These are phyloP conservation scores for Furnarius figulus DNA, from an alignment of 2,113 vertebrate species.

Conservation along the genomic window DNA sequence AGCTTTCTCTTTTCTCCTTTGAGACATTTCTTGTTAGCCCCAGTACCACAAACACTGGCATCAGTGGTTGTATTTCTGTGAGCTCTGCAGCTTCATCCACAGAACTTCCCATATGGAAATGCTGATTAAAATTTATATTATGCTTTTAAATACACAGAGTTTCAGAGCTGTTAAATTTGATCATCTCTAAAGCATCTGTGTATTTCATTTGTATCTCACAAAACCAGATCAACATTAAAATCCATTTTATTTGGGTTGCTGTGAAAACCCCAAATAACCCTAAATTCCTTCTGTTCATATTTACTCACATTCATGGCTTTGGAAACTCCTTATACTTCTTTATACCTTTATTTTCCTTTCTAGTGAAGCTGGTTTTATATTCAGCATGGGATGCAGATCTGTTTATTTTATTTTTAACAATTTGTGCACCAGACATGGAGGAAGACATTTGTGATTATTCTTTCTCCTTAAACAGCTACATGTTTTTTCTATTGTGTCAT, in stretches of 20 bases:
- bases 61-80: background rate
- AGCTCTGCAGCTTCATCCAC: background rate
- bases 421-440: background rate
- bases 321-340: background rate
- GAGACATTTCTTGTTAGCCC: background rate
- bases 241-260: constrained; percentile 19
- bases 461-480: background rate
- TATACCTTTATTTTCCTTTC: background rate
- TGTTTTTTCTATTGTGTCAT: background rate
- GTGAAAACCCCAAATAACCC: constrained; percentile 1
- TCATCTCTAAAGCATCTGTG: constrained; percentile 3
- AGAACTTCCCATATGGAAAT: background rate
- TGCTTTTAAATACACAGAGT: constrained; percentile 7
- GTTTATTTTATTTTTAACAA: constrained; percentile 4
- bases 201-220: background rate
- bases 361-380: background rate
- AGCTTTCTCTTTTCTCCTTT: background rate
- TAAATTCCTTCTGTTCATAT: constrained; percentile 31
- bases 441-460: background rate
- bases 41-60: background rate
- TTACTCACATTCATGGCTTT: background rate
- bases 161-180: background rate
- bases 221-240: constrained; percentile 12
- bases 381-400: background rate
- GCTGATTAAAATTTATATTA: background rate